Evolutionary conservation across 2,797 vertebrate species (phyloP), one percentile per base, ranked within the genome.

Genomic region (Semotilus atromaculatus): DNA sequence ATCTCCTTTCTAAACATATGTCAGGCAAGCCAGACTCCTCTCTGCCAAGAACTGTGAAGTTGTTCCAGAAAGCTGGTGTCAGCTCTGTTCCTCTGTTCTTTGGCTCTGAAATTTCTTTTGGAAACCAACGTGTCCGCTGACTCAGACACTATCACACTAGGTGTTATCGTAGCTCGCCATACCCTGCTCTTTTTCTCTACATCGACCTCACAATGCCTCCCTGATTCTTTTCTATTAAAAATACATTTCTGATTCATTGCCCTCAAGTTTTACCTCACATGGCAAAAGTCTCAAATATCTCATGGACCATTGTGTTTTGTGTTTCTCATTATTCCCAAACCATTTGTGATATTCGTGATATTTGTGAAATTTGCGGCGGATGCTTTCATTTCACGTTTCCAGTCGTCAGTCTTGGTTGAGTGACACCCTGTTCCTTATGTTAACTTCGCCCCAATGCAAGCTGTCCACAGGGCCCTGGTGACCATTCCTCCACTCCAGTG

Each of bases 1-100:
- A 85, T 87, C 36, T 71, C 40, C 68, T 70, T 71, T 78, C 40
- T 72, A 78, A 87, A 87, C 86, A 83, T 79, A 81, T 80, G 82
- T 87, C 86, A 87, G 34, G 45, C 55, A 80, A 82, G 14, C 74
- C 34, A 26, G 53, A 45, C 34, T 74, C 38, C 68, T 74, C 70
- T 3, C 55, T 79, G 86, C 83, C 84, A 75, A 14, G 40, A 71
- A 16, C 71, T 55, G n/a, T 80, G 51, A 60, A 78, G 60, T 66
- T 80, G 55, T 77, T 89, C 77, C 82, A 72, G 45, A 31, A 40
- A 19, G 40, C 62, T 64, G 71, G 45, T 80, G 55, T 87, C 64
- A 79, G 68, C 73, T 82, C 70, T 31, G 48, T 84, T 80, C 82
- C 45, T 26, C 74, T 81, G 64, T 82, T 38, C 72, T 77, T 83